These are phyloP conservation scores for Candidula unifasciata DNA, from an alignment of 2,888 invertebrate genomes.

Conservation along the genomic window DNA sequence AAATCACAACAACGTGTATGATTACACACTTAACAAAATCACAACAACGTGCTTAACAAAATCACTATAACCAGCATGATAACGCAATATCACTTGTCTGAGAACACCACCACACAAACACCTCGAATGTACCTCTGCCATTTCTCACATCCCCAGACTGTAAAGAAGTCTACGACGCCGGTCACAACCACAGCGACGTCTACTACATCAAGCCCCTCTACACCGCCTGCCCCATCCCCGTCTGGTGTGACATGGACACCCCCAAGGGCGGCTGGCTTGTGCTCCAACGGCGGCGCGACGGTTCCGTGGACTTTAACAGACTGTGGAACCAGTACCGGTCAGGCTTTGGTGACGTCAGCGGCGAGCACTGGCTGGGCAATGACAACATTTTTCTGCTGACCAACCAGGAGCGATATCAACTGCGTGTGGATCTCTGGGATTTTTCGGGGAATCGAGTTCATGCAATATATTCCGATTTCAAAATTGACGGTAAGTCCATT, in stretches of 20 bases:
- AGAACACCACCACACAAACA: no score
- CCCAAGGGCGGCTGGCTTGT: slow-evolving; percentile 79
- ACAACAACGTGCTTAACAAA: no score
- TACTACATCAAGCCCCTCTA: slow-evolving; percentile 73
- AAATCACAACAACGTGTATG: no score
- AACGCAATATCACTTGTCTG: no score
- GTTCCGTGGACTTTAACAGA: slow-evolving; percentile 66
- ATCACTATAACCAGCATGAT: no score
- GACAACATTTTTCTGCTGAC: slow-evolving; percentile 75
- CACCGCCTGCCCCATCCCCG: slow-evolving; percentile 77
- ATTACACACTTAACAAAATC: no score
- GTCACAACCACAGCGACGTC: slow-evolving; percentile 70
- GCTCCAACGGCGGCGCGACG: slow-evolving; percentile 69
- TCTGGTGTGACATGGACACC: slow-evolving; percentile 83
- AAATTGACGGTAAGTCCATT: slow-evolving; percentile 63
- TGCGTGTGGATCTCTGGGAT: slow-evolving; percentile 76
- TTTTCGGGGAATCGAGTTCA: slow-evolving; percentile 74
- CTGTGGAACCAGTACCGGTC: slow-evolving; percentile 73
- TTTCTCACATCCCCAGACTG: slow-evolving; percentile 71
- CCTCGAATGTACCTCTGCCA: not conserved
- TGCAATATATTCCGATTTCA: slow-evolving; percentile 73
- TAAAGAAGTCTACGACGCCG: slow-evolving; percentile 66
- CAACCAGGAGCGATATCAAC: slow-evolving; percentile 73
- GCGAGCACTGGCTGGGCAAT: slow-evolving; percentile 75
- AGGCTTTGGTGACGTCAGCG: slow-evolving; percentile 74